These are phyloP conservation scores for Ectemnius cavifrons DNA, from an alignment of 2,888 invertebrate species.

Conservation along the genomic window DNA sequence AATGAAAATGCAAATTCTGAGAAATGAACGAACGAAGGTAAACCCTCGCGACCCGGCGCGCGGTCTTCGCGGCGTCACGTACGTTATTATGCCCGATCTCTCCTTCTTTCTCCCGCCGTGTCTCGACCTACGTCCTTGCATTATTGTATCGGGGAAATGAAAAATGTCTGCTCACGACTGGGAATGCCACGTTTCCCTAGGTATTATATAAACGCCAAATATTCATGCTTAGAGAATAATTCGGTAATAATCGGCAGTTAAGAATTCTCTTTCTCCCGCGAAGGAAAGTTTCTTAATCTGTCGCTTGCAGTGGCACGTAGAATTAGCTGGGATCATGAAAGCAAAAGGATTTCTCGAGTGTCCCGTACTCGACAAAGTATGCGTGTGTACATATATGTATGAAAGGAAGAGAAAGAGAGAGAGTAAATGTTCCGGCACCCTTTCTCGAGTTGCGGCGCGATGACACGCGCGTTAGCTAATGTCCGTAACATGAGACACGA, in stretches of 20 bases:
- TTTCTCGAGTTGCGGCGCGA: conserved; percentile 54
- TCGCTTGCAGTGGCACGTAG: background rate
- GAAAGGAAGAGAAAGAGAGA: no score
- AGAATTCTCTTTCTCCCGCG: no score
- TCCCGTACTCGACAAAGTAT: background rate
- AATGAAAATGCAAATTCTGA: conserved; percentile 51
- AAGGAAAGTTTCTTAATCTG: conserved; percentile 21
- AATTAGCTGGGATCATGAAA: background rate
- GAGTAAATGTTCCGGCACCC: conserved; percentile 15
- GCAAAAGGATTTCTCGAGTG: background rate
- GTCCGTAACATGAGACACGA: conserved; percentile 56
- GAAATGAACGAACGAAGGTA: conserved; percentile 35
- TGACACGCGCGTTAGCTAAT: conserved; percentile 72
- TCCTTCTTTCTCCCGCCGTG: conserved; percentile 28
- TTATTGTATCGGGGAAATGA: conserved; percentile 47
- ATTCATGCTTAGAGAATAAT: no score
- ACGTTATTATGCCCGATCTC: conserved; percentile 48
- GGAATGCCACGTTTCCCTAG: no score
- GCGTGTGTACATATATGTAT: no score
- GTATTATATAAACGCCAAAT: no score
- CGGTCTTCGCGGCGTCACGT: conserved; percentile 21
- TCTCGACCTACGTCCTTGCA: background rate
- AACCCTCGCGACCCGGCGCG: conserved; percentile 26
- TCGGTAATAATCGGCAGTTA: no score
- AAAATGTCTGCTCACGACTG: conserved; percentile 29